Base-by-base conservation (phyloP, 2,888 invertebrate species). In the Spodoptera exigua region DNA sequence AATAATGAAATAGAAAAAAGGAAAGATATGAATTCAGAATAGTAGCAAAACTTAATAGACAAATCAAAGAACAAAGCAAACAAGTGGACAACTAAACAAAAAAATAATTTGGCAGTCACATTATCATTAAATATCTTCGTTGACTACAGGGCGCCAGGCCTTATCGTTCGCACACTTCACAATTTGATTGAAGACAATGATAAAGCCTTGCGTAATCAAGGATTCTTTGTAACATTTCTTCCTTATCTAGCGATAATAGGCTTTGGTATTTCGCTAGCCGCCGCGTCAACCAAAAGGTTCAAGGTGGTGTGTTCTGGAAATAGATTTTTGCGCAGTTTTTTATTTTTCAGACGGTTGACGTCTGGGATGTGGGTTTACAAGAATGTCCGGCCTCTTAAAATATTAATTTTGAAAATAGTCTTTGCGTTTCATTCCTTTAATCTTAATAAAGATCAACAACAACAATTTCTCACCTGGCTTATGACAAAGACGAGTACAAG, bases 141-240 rank as follows among this genome's bases (percentile, higher is more conserved):
- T 54, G 53, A 46, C 48, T 60, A 60, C 49, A 63, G 46, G 55
- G 73, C 75, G 78, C 75, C 68, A 70, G 68, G 13, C 47, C 18
- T 52, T 74, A 75, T 71, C 75, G 51, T 14, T 40, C 41, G 17
- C 21, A 65, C 13, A 57, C 17, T 36, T 44, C 39, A 44, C 35
- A 7, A 13, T 1, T 1, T 67, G 67, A 67, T 67, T 45, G 52
- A 66, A 48, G 37, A 51, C 39, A 0, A 1, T 13, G 68, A 68
- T 68, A 51, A 68, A 39, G 13, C 37, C 12, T 72, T 54, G 52
- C 69, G 49, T 54, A 67, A 72, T 44, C 37, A 43, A n/a, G n/a
- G 7, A 52, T 13, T 32, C 12, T 41, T 34, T 47, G 13, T 21
- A 47, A 41, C 14, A 35, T 61, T 68, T 68, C 14, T 40, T 52